These are phyloP conservation scores for Noctua comes DNA, from an alignment of 2,888 invertebrate species.

Conservation along the genomic window DNA sequence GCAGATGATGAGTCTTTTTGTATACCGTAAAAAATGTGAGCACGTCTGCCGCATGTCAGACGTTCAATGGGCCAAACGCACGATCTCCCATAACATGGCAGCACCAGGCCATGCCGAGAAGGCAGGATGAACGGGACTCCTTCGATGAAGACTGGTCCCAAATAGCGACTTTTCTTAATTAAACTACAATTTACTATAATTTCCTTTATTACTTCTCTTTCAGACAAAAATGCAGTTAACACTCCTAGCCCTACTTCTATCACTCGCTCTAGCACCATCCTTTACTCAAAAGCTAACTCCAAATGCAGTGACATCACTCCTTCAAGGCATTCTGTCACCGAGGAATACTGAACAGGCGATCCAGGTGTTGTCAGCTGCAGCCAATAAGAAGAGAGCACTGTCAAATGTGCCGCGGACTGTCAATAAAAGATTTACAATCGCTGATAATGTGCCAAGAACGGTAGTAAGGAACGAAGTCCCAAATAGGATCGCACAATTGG, in stretches of 20 bases:
- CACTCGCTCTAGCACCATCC: conserved; percentile 20
- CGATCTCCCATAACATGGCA: not conserved
- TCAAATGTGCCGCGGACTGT: not conserved
- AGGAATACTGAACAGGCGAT: conserved; percentile 67
- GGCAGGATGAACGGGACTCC: not conserved
- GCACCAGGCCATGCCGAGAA: not conserved
- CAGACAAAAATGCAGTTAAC: conserved; percentile 57
- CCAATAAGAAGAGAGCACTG: conserved; percentile 7
- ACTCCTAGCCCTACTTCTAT: conserved; percentile 35
- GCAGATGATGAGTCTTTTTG: not conserved
- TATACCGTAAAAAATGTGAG: not conserved
- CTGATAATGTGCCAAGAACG: conserved; percentile 38
- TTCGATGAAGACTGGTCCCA: not conserved
- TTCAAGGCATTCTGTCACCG: conserved; percentile 73
- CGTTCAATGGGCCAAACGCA: not conserved
- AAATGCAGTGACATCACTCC: conserved; percentile 55
- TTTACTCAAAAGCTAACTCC: conserved; percentile 54
- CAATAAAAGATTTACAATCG: conserved; percentile 29
- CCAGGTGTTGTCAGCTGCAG: conserved; percentile 60
- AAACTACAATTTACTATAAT: not conserved
- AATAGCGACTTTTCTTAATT: not conserved
- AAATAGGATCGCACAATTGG: conserved; percentile 3
- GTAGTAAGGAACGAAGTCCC: conserved; percentile 21
- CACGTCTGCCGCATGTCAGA: not conserved
- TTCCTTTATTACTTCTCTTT: conserved; percentile 30